phyloP scores from a whole-genome alignment of 2,113 vertebrate genomes.

The Rhizomys pruinosus region DNA sequence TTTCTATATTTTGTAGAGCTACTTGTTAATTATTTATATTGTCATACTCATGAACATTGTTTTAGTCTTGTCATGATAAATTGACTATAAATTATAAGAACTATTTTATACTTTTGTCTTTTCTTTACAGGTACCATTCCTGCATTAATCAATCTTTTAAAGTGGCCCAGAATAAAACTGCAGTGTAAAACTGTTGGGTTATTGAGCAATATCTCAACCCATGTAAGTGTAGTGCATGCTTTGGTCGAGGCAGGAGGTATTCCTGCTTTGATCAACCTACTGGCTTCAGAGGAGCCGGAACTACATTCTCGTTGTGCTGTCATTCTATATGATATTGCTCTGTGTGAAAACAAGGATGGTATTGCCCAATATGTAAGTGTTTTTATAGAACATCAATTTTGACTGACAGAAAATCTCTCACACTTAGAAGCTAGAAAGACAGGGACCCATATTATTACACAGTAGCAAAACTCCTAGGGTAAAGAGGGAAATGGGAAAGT shows the following conservation, averaged over 20 bases:
- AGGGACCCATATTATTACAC: not conserved
- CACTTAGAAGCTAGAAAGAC: not conserved
- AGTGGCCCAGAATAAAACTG: constrained; percentile 73
- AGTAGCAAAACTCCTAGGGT: not conserved
- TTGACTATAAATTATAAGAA: not conserved
- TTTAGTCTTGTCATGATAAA: not conserved
- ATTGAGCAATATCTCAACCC: constrained; percentile 86
- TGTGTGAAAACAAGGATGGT: constrained; percentile 76
- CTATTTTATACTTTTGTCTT: constrained; percentile 5
- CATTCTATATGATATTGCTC: constrained; percentile 86
- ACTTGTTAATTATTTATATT: not conserved
- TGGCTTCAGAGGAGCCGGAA: constrained; percentile 81
- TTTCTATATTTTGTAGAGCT: constrained; percentile 1
- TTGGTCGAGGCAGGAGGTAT: constrained; percentile 81
- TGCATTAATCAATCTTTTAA: constrained; percentile 83
- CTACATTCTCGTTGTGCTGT: constrained; percentile 86
- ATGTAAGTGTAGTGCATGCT: constrained; percentile 70
- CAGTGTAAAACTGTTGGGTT: constrained; percentile 84
- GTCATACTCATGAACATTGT: not conserved
- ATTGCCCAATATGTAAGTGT: constrained; percentile 84
- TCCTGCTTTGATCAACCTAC: constrained; percentile 81
- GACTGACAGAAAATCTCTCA: not conserved
- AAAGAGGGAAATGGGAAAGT: too few relatives aligned
- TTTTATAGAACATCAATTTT: not conserved
- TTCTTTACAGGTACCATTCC: constrained; percentile 83